phyloP scores from a whole-genome alignment of 1,140 invertebrate species.

The Drosophila sproati region DNA sequence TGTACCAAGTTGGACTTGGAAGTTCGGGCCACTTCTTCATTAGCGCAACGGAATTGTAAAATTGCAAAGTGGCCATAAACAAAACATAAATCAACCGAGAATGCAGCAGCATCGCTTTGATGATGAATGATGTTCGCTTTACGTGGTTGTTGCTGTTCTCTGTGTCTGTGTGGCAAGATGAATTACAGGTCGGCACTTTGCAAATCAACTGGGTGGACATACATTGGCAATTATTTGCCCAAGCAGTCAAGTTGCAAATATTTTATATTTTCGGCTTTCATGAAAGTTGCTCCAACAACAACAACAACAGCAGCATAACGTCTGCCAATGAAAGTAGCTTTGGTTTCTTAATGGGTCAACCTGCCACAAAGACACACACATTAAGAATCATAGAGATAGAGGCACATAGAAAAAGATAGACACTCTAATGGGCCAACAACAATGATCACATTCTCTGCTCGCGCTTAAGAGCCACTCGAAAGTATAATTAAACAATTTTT shows the following conservation, averaged over 20 bases:
- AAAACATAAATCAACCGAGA: conserved; percentile 65
- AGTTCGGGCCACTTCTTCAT: conserved; percentile 51
- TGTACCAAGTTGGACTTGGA: conserved; percentile 28
- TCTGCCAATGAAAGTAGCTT: conserved; percentile 65
- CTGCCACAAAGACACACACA: conserved; percentile 38
- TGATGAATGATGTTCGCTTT: conserved; percentile 55
- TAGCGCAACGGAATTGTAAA: conserved; percentile 57
- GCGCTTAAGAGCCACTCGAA: conserved; percentile 73
- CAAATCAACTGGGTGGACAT: conserved; percentile 60
- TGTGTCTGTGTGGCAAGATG: conserved; percentile 40
- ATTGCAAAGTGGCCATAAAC: conserved; percentile 57
- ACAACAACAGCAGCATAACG: conserved; percentile 19
- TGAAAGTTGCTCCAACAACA: conserved; percentile 22
- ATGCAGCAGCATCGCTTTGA: background rate
- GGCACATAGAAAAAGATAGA: conserved; percentile 11
- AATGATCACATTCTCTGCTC: conserved; percentile 58
- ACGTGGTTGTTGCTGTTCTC: no score
- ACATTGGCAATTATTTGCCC: conserved; percentile 58
- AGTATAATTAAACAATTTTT: conserved; percentile 82
- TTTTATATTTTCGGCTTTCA: conserved; percentile 31
- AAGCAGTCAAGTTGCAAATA: conserved; percentile 30
- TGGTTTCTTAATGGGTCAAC: conserved; percentile 73
- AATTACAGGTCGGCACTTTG: conserved; percentile 46
- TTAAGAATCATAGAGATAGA: conserved; percentile 12
- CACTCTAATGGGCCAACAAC: conserved; percentile 62